Conservation (phyloP, 2,797 vertebrate genomes). For the Thamnophis elegans region DNA sequence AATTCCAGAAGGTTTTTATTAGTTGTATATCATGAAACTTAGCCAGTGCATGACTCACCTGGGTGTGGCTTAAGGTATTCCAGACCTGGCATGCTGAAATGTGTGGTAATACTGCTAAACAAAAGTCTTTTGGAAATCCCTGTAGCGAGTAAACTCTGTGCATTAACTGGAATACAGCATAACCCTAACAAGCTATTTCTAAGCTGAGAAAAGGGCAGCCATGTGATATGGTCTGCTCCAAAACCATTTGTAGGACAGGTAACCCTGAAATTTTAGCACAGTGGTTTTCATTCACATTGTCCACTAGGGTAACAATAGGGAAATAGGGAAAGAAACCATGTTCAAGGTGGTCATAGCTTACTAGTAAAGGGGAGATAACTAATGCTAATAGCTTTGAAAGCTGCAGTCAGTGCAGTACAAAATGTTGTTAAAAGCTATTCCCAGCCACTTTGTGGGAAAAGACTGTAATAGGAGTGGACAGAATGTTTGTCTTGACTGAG, state of each 20-base stretch:
- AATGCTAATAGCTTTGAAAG: neutral
- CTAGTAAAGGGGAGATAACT: neutral
- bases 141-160: slow-evolving; percentile 43
- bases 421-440: neutral
- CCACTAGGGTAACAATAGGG: neutral
- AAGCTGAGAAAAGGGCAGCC: neutral
- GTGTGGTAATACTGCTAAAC: slow-evolving; percentile 39
- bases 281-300: neutral
- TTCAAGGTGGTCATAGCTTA: neutral
- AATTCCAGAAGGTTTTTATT: slow-evolving; percentile 37
- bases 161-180: slow-evolving; percentile 45
- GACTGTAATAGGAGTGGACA: neutral
- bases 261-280: neutral
- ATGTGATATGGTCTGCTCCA: neutral
- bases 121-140: slow-evolving; percentile 46
- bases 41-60: slow-evolving; percentile 52
- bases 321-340: neutral
- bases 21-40: neutral
- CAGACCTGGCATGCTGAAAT: slow-evolving; percentile 44
- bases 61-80: slow-evolving; percentile 45
- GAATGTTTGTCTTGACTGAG: neutral
- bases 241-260: neutral
- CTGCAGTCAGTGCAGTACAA: neutral
- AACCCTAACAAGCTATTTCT: slow-evolving; percentile 25
- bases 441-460: neutral